Evolutionary conservation across 2,888 invertebrate genomes (phyloP), one percentile per base, ranked within the genome.

Genomic region (Torymus texanus): DNA sequence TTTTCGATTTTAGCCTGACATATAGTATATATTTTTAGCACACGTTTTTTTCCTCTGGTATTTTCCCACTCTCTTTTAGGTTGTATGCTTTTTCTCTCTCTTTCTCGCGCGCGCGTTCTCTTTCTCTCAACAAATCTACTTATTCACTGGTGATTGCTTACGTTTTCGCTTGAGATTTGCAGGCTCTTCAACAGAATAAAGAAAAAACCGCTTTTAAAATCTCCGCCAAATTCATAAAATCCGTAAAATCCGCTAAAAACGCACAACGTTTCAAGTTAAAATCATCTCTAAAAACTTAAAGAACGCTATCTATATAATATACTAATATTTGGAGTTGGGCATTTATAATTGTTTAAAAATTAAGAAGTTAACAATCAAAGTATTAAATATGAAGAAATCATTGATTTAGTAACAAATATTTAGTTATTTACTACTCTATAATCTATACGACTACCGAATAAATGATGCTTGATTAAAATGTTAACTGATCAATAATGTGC

Each of bases 211-310:
- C 53, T 56, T 56, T 50, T 66, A 72, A 24, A 50, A 66, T 67
- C 63, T 72, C 58, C 18, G 50, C 61, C 56, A 74, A 78, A 65
- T 70, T 71, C 74, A 74, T 80, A 80, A 76, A 79, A 75, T 75
- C 41, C 70, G 16, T 80, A 65, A 81, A 79, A 81, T 76, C 73
- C 61, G 74, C 78, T 79, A 76, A 74, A 74, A 79, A 80, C 79
- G 79, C 75, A 75, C 79, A 78, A 81, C 79, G 71, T 75, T 78
- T 55, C 79, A 68, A 79, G 79, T 77, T 82, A 81, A 84, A 82
- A 83, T 73, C 79, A 83, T 83, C 81, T 81, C 81, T 81, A 83
- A 81, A 80, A 83, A 83, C 82, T 80, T 80, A 83, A 84, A 82
- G 83, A 83, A 77, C 68, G 68, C 81, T 79, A 78, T 83, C 79